Conservation (phyloP, 2,113 vertebrate genomes). For the Puffinus mauretanicus region DNA sequence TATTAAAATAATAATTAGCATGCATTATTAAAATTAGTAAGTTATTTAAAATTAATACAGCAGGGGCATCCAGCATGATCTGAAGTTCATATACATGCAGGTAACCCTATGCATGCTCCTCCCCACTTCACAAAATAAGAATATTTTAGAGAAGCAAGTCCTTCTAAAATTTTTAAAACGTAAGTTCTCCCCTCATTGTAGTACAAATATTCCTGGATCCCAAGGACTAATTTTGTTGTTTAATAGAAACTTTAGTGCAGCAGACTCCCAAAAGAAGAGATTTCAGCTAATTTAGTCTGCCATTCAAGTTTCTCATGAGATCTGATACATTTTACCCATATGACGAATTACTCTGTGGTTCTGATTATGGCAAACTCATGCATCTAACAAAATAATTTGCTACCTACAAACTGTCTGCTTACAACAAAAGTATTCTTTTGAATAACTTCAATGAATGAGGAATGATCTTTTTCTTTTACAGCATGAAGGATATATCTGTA, state of each 20-base stretch:
- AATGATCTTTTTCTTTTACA: not conserved
- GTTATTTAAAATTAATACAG: not conserved
- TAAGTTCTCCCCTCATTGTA: not conserved
- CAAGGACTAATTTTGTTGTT: not conserved
- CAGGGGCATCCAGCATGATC: not conserved
- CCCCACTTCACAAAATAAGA: not conserved
- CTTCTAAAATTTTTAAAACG: not conserved
- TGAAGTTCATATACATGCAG: not conserved
- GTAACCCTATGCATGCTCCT: not conserved
- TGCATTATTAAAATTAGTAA: not conserved
- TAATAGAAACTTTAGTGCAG: not conserved
- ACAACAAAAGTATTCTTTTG: not conserved
- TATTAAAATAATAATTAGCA: not conserved
- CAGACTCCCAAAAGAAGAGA: not conserved
- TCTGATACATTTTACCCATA: not conserved
- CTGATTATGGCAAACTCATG: not conserved
- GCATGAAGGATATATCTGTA: accelerated
- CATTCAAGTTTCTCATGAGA: not conserved
- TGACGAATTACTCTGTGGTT: not conserved
- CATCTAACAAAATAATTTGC: not conserved
- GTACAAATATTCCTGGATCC: not conserved
- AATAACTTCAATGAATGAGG: not conserved
- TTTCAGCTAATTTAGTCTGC: not conserved
- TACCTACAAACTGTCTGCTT: not conserved
- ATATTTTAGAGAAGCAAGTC: not conserved